A percentile compares a stretch with the other conserved stretches of the same genome.
phyloP scores from a whole-genome alignment of 1,140 invertebrate species.

The Alviniconcha marisindica region DNA sequence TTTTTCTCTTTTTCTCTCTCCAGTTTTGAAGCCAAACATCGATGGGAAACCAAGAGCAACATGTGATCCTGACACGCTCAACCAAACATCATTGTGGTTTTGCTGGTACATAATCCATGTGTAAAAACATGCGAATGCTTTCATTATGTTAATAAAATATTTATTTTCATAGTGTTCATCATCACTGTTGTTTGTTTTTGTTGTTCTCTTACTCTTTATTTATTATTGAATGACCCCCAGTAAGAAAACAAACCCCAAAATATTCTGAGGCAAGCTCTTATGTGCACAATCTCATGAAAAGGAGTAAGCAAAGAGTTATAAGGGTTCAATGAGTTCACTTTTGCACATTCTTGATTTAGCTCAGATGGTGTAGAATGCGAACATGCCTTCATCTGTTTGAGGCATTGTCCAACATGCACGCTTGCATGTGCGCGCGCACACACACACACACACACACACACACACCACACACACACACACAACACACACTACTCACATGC shows the following conservation, averaged over 20 bases:
- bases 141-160: background rate
- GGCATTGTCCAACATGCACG: too few species aligned
- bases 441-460: too few species aligned
- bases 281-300: background rate
- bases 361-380: background rate
- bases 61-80: slow-evolving; percentile 30
- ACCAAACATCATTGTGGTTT: background rate
- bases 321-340: background rate
- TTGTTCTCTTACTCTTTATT: too few species aligned
- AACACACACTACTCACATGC: too few species aligned
- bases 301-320: background rate
- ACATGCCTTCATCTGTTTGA: too few species aligned
- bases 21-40: slow-evolving; percentile 49
- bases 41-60: slow-evolving; percentile 50
- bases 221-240: too few species aligned
- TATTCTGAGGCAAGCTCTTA: background rate
- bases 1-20: slow-evolving; percentile 8
- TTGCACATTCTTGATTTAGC: background rate
- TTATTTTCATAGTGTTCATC: too few species aligned
- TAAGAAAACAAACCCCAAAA: too few species aligned
- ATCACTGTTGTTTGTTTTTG: too few species aligned
- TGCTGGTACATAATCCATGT: background rate
- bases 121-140: background rate
- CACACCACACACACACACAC: too few species aligned
- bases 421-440: background rate